Conservation (phyloP, 2,797 vertebrate genomes). For the Geotria australis region DNA sequence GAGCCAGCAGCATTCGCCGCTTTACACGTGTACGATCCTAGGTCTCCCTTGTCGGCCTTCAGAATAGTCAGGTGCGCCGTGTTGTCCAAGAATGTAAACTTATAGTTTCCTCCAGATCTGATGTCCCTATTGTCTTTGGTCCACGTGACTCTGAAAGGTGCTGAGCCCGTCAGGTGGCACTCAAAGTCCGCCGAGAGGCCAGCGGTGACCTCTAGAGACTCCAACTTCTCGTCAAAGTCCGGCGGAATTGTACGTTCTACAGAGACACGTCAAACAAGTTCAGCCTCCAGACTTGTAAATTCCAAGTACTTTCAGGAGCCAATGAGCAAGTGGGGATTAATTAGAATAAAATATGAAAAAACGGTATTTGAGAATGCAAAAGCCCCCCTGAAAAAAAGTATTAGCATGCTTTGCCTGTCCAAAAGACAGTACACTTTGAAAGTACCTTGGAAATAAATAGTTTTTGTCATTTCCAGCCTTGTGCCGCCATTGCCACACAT, state of each 20-base stretch:
- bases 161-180: constrained; percentile 58
- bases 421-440: too few relatives aligned
- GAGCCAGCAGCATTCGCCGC: constrained; percentile 72
- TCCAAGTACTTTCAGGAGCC: neutral
- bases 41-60: constrained; percentile 63
- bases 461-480: too few relatives aligned
- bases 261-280: constrained; percentile 1
- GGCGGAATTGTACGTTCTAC: constrained; percentile 72
- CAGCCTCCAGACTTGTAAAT: neutral
- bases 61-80: constrained; percentile 45
- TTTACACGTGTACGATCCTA: constrained; percentile 63
- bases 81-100: constrained; percentile 47
- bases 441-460: too few relatives aligned
- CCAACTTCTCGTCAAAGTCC: constrained; percentile 55
- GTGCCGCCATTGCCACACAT: too few relatives aligned
- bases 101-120: constrained; percentile 67
- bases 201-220: constrained; percentile 44
- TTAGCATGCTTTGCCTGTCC: too few relatives aligned
- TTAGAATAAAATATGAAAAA: neutral
- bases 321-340: neutral
- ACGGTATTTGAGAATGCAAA: too few relatives aligned
- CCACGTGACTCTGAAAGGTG: constrained; percentile 69
- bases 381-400: too few relatives aligned
- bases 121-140: constrained; percentile 91
- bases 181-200: constrained; percentile 67